Conservation (phyloP, 2,888 invertebrate genomes). For the Agonopterix alstromeriana region DNA sequence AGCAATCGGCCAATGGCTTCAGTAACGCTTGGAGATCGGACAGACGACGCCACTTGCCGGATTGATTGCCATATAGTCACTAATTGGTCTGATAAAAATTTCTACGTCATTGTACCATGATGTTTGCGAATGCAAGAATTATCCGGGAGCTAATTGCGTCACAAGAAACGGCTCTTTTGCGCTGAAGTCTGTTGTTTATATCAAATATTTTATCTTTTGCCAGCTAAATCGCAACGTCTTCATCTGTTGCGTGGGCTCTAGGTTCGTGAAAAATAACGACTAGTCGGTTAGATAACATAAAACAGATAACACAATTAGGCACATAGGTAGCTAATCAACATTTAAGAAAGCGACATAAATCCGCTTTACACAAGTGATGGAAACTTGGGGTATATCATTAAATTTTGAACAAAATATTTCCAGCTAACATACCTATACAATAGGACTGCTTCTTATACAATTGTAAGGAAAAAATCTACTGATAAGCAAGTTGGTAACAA, state of each 20-base stretch:
- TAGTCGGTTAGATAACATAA: not conserved
- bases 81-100: no score
- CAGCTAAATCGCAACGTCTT: constrained; percentile 2
- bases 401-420: no score
- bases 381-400: not conserved
- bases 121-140: no score
- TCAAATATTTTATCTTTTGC: constrained; percentile 1
- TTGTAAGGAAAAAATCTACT: no score
- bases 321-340: not conserved
- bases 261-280: not conserved
- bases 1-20: not conserved
- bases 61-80: not conserved
- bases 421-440: no score
- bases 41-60: not conserved
- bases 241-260: constrained; percentile 2
- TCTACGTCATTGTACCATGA: no score
- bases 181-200: not conserved
- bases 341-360: constrained; percentile 4
- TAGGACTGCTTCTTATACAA: no score
- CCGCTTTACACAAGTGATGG: constrained; percentile 10
- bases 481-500: no score
- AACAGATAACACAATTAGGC: not conserved
- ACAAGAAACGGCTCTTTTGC: not conserved
- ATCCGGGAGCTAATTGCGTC: not conserved
- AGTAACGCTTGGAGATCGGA: not conserved